phyloP scores from a whole-genome alignment of 2,888 invertebrate genomes.

The Diaphora mendica region DNA sequence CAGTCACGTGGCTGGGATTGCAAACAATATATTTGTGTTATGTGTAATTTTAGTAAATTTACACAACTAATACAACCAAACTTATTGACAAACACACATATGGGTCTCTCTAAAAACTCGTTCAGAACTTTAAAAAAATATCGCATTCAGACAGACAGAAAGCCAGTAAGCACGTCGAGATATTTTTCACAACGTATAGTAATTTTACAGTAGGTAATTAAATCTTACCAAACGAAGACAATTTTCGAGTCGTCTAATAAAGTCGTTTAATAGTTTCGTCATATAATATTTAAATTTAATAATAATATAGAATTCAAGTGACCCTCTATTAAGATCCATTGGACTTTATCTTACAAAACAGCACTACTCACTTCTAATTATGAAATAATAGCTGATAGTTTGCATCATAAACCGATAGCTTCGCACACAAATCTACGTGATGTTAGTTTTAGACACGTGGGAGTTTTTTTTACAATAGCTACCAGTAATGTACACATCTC shows the following conservation, averaged over 20 bases:
- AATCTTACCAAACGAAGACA: not conserved
- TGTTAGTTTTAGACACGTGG: conserved; percentile 41
- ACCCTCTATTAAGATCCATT: not conserved
- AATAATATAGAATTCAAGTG: not conserved
- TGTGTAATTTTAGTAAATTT: too few species aligned
- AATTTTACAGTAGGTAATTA: not conserved
- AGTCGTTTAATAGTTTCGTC: not conserved
- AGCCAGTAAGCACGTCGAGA: not conserved
- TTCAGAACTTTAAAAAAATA: not conserved
- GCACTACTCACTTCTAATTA: not conserved
- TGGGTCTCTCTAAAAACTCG: not conserved
- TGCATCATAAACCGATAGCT: not conserved
- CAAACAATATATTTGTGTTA: too few species aligned
- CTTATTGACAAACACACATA: not conserved
- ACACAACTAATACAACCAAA: not conserved
- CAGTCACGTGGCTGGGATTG: too few species aligned
- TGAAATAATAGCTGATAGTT: not conserved
- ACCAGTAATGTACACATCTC: not conserved
- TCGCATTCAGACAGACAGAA: not conserved
- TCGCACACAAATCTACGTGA: conserved; percentile 5
- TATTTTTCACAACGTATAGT: not conserved
- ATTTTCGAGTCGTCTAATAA: not conserved
- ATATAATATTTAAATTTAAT: not conserved
- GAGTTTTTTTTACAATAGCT: conserved; percentile 34
- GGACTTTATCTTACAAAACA: not conserved